These are phyloP conservation scores for Clarias platycephalus DNA, from an alignment of 2,797 vertebrate species.

Conservation along the genomic window DNA sequence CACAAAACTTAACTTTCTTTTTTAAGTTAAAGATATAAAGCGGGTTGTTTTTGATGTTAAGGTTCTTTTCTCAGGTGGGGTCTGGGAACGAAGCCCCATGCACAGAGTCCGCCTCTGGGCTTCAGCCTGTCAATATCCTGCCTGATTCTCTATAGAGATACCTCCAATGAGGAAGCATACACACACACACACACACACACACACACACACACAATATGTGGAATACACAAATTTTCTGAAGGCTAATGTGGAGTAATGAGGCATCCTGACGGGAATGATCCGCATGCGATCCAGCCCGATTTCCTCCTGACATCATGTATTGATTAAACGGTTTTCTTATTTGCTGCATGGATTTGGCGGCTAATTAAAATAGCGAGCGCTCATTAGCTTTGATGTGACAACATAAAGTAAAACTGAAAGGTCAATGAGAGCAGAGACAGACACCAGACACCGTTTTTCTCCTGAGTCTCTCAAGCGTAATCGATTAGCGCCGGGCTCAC, in stretches of 20 bases:
- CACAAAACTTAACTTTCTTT: not conserved
- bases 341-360: conserved; percentile 75
- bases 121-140: conserved; percentile 53
- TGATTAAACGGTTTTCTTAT: conserved; percentile 77
- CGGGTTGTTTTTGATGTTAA: not conserved
- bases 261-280: conserved; percentile 20
- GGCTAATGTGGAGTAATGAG: conserved; percentile 37
- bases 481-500: not conserved
- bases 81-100: conserved; percentile 37
- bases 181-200: conserved; percentile 13
- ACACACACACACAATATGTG: conserved; percentile 16
- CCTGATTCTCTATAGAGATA: conserved; percentile 36
- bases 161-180: not conserved
- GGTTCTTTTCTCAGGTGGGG: conserved; percentile 37
- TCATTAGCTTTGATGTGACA: conserved; percentile 73
- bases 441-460: conserved; percentile 32
- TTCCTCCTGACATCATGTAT: conserved; percentile 75
- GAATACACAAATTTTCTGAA: conserved; percentile 8
- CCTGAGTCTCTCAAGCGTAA: not conserved
- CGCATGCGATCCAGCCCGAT: conserved; percentile 65
- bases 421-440: conserved; percentile 62
- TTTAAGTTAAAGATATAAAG: not conserved
- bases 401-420: conserved; percentile 70
- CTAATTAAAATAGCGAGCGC: conserved; percentile 77
- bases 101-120: conserved; percentile 36